Evolutionary conservation across 2,888 invertebrate species (phyloP).

Genomic region (Epinotia nisella): DNA sequence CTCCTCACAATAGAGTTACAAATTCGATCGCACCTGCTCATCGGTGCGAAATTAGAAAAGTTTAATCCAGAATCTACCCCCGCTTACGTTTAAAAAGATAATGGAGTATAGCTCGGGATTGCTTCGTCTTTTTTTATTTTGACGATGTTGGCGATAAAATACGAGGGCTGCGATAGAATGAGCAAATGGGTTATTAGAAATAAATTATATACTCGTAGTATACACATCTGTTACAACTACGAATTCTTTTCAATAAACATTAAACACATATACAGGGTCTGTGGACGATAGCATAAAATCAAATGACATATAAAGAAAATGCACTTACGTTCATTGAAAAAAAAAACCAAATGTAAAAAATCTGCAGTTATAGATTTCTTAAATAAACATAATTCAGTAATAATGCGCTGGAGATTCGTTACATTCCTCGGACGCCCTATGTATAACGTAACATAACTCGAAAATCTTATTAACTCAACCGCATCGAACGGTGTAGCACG

Average conservation of each 20-base stretch:
- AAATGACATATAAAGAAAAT: no score
- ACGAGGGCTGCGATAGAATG: neutral
- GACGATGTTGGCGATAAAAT: constrained; percentile 36
- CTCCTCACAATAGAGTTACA: constrained; percentile 63
- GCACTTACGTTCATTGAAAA: no score
- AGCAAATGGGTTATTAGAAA: constrained; percentile 8
- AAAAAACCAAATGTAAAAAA: no score
- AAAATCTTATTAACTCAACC: constrained; percentile 67
- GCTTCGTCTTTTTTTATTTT: constrained; percentile 37
- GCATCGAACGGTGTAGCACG: constrained; percentile 51
- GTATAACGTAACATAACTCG: neutral
- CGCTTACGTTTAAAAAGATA: constrained; percentile 53
- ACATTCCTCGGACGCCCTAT: no score
- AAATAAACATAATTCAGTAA: neutral
- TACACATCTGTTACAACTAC: neutral
- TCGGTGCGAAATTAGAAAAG: constrained; percentile 63
- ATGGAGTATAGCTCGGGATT: constrained; percentile 46
- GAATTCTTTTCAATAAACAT: neutral
- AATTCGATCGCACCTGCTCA: constrained; percentile 63
- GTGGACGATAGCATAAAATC: no score
- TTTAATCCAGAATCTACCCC: constrained; percentile 54
- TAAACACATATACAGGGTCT: no score
- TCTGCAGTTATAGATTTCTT: no score
- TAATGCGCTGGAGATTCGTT: neutral
- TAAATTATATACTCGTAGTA: neutral